Evolutionary conservation across 2,797 vertebrate species (phyloP), one percentile per base, ranked within the genome.

Genomic region (Pangasius mekongensis): DNA sequence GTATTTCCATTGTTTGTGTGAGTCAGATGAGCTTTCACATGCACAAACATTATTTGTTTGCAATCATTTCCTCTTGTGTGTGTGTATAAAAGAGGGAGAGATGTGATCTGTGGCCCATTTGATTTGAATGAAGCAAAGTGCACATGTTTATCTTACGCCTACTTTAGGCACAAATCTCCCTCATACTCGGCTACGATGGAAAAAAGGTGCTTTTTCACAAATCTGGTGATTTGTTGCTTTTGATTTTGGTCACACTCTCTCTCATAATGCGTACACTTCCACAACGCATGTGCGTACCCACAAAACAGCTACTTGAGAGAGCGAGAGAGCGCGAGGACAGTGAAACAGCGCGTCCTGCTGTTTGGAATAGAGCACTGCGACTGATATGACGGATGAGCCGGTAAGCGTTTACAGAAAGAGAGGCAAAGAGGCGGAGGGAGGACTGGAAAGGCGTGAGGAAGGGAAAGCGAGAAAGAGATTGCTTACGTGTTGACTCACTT

Each of bases 401-500:
- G 56, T 78, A 64, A 83, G 62, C 69, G 9, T 87, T 88, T 85
- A 89, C 87, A 85, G 84, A 87, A 87, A 89, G 84, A 78, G 84
- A 36, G 82, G 60, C 16, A 47, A 39, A 20, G n/a, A 33, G 83
- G 24, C 22, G 64, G 67, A 69, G 86, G 67, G 86, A 83, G 83
- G 85, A 58, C 36, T 13, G 85, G 77, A 56, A 47, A 86, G n/a
- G 78, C 62, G 69, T 66, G 87, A 84, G 67, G 80, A 78, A 88
- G 54, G 76, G 88, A 76, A 87, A 83, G 87, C 58, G 73, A 89
- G 56, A 69, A 49, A 27, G 85, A 71, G 64, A 87, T 83, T 87
- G 60, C 22, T 89, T 89, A 91, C 88, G 83, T 90, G 90, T 88
- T 92, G 92, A 94, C 92, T 94, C 94, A 92, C 89, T 91, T 89